These are phyloP conservation scores for Agonopterix heracliana DNA, from an alignment of 2,888 invertebrate species.

Conservation along the genomic window DNA sequence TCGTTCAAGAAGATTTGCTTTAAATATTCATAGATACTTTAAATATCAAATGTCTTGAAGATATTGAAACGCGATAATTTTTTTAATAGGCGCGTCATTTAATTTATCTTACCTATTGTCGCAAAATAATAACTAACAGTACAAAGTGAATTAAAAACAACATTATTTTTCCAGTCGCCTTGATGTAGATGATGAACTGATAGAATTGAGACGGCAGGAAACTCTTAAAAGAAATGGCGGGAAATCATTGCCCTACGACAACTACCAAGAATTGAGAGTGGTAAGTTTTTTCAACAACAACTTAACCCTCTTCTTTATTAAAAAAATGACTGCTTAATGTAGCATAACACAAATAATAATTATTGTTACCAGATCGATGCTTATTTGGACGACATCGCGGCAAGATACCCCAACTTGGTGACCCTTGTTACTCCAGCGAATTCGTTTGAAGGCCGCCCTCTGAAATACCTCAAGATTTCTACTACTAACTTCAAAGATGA, in stretches of 20 bases:
- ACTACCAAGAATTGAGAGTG: constrained; percentile 42
- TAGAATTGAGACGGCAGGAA: constrained; percentile 27
- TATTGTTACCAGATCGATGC: constrained; percentile 38
- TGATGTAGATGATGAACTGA: constrained; percentile 42
- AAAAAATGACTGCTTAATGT: background rate
- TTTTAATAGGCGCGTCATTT: too few relatives aligned
- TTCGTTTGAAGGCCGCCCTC: constrained; percentile 72
- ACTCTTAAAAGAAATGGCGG: constrained; percentile 27
- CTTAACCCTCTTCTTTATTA: background rate
- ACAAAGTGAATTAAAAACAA: too few relatives aligned
- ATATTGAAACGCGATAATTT: too few relatives aligned
- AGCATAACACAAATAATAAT: background rate
- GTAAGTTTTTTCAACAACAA: constrained; percentile 28
- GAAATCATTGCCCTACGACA: constrained; percentile 22
- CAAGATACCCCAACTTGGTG: constrained; percentile 37
- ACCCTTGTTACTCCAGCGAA: constrained; percentile 59
- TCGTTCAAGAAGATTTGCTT: too few relatives aligned
- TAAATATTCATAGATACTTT: too few relatives aligned
- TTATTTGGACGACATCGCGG: constrained; percentile 44
- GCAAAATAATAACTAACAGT: too few relatives aligned
- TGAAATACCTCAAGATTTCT: constrained; percentile 77
- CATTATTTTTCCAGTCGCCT: constrained; percentile 33
- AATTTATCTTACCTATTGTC: too few relatives aligned
- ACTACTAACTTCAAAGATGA: constrained; percentile 52
- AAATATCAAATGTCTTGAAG: too few relatives aligned